Conservation (phyloP, 2,113 vertebrate species). For the Australoheros scitulus region DNA sequence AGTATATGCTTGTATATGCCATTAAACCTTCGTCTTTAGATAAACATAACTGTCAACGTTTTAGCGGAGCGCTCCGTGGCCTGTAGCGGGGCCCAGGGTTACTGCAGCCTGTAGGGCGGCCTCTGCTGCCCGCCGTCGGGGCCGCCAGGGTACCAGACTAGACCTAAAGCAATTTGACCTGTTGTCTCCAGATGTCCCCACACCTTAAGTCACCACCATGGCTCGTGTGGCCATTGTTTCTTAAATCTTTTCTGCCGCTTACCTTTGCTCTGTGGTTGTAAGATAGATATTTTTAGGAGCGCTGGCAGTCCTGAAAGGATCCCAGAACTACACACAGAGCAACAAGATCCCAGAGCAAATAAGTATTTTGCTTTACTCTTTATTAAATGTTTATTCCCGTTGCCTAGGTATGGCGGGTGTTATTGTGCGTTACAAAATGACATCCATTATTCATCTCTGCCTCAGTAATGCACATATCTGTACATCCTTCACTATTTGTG, state of each 20-base stretch:
- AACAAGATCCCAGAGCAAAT: background rate
- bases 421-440: background rate
- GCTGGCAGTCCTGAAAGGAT: background rate
- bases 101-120: slow-evolving; percentile 65
- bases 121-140: slow-evolving; percentile 39
- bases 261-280: background rate
- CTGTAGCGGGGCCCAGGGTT: slow-evolving; percentile 52
- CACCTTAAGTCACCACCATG: background rate
- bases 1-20: background rate
- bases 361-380: background rate
- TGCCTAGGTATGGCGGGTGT: background rate
- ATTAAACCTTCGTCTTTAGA: background rate
- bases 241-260: background rate
- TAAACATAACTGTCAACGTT: background rate
- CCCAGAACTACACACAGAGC: background rate
- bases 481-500: slow-evolving; percentile 28
- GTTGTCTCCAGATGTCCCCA: background rate
- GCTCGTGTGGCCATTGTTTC: background rate
- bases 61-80: slow-evolving; percentile 37
- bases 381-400: slow-evolving; percentile 14
- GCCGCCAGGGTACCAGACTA: slow-evolving; percentile 10
- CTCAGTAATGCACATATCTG: slow-evolving; percentile 34
- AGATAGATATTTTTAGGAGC: background rate
- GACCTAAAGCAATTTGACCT: slow-evolving; percentile 22
- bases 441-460: slow-evolving; percentile 36